Evolutionary conservation across 1,140 invertebrate genomes (phyloP).

Genomic region (Drosophila sproati): DNA sequence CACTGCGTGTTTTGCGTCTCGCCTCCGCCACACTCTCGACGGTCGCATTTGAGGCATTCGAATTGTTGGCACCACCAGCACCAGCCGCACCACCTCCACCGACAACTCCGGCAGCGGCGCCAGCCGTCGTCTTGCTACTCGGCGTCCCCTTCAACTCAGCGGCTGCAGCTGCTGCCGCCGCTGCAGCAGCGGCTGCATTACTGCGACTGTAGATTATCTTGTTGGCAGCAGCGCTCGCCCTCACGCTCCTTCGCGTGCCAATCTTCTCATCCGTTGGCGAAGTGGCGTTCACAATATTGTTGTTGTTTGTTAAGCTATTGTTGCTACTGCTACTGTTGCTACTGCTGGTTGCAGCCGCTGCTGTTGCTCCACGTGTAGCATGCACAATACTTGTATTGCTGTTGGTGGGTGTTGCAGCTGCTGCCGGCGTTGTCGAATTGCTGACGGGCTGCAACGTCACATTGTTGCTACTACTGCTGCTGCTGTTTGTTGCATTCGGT

Average conservation of each 20-base stretch:
- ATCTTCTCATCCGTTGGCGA: slow-evolving; percentile 82
- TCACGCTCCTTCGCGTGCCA: slow-evolving; percentile 75
- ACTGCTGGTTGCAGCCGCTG: slow-evolving; percentile 55
- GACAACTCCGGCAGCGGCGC: slow-evolving; percentile 3
- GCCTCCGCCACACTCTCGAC: slow-evolving; percentile 76
- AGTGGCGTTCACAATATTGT: slow-evolving; percentile 54
- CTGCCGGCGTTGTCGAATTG: slow-evolving; percentile 24
- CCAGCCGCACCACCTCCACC: slow-evolving; percentile 10
- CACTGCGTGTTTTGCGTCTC: slow-evolving; percentile 88
- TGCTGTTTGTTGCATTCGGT: slow-evolving; percentile 3
- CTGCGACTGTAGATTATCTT: slow-evolving; percentile 77
- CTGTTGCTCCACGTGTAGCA: slow-evolving; percentile 71
- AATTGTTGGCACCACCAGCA: slow-evolving; percentile 21
- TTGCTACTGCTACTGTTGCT: slow-evolving; percentile 27
- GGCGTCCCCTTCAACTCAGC: slow-evolving; percentile 57
- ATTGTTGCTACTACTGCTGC: slow-evolving; percentile 17
- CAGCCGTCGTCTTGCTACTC: slow-evolving; percentile 23
- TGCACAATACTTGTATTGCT: slow-evolving; percentile 57
- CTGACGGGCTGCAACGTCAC: slow-evolving; percentile 6
- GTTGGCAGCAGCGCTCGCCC: slow-evolving; percentile 79
- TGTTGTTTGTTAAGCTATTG: slow-evolving; percentile 33
- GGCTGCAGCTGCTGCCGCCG: slow-evolving; percentile 52
- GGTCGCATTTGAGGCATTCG: slow-evolving; percentile 35
- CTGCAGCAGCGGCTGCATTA: slow-evolving; percentile 63
- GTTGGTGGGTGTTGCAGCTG: slow-evolving; percentile 19